Percentiles rank a stretch among this genome's conserved stretches.
phyloP scores from a whole-genome alignment of 2,797 vertebrate species.

The Clarias pachynema region DNA sequence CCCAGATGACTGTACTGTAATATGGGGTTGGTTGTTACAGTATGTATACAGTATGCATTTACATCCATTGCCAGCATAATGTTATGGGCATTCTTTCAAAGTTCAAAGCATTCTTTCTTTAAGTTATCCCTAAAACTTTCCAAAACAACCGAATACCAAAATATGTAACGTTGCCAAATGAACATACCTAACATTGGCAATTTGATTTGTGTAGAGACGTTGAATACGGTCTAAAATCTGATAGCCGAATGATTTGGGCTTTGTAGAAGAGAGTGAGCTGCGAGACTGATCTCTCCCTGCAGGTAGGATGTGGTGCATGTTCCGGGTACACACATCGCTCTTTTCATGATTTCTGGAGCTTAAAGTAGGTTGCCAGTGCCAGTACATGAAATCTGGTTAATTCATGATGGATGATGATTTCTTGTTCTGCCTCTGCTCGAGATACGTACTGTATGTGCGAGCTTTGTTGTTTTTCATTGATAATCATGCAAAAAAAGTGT shows the following conservation, averaged over 20 bases:
- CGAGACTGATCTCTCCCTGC: slow-evolving; percentile 2
- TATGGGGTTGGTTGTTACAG: no score
- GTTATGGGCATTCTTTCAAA: no score
- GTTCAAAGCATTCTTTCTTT: no score
- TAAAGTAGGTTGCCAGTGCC: neutral
- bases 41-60: no score
- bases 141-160: no score
- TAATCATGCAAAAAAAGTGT: neutral
- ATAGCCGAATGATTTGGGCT: neutral
- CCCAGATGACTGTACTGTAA: no score
- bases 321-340: neutral
- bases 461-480: neutral
- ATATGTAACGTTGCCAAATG: no score
- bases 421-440: neutral
- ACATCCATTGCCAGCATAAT: no score
- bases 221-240: neutral
- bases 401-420: neutral
- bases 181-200: neutral
- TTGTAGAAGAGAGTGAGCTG: slow-evolving; percentile 1
- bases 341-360: slow-evolving; percentile 21
- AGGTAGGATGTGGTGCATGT: slow-evolving; percentile 19
- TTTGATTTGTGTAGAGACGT: neutral
- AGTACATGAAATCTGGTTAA: neutral
- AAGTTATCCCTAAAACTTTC: no score
- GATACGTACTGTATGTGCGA: neutral